Evolutionary conservation across 1,140 invertebrate species (phyloP).

Genomic region (Spodoptera frugiperda): DNA sequence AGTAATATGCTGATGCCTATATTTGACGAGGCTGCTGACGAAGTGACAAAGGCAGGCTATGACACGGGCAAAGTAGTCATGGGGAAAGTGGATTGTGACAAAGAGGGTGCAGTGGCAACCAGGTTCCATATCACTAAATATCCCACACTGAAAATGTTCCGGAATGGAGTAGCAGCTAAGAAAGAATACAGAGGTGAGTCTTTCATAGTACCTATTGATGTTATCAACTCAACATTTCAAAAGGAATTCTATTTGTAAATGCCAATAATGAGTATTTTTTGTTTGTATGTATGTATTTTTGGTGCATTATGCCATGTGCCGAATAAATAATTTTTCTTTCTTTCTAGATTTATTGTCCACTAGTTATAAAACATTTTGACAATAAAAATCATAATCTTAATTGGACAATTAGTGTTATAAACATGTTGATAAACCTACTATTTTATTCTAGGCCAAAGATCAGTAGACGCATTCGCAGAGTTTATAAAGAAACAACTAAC

Average conservation of each 20-base stretch:
- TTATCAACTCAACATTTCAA: conserved; percentile 22
- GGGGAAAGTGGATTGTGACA: conserved; percentile 99
- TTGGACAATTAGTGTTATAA: no score
- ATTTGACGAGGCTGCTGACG: conserved; percentile 98
- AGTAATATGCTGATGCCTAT: conserved; percentile 98
- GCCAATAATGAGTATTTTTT: no score
- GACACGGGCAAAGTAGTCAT: conserved; percentile 95
- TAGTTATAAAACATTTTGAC: no score
- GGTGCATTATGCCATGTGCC: no score
- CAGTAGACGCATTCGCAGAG: conserved; percentile 93
- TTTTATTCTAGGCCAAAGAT: conserved; percentile 84
- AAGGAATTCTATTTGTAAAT: no score
- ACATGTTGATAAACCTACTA: no score
- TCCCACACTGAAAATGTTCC: conserved; percentile 98
- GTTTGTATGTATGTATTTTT: no score
- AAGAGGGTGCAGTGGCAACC: conserved; percentile 93
- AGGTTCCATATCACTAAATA: conserved; percentile 99
- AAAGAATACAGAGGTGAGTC: conserved; percentile 94
- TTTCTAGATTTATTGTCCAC: no score
- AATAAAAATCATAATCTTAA: no score
- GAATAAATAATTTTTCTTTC: no score
- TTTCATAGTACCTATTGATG: conserved; percentile 20
- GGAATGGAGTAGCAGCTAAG: conserved; percentile 97
- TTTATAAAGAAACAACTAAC: conserved; percentile 96
- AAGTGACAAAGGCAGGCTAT: conserved; percentile 93